Evolutionary conservation across 1,140 invertebrate species (phyloP), one percentile per base, ranked within the genome.

Genomic region (Condylostylus longicornis): DNA sequence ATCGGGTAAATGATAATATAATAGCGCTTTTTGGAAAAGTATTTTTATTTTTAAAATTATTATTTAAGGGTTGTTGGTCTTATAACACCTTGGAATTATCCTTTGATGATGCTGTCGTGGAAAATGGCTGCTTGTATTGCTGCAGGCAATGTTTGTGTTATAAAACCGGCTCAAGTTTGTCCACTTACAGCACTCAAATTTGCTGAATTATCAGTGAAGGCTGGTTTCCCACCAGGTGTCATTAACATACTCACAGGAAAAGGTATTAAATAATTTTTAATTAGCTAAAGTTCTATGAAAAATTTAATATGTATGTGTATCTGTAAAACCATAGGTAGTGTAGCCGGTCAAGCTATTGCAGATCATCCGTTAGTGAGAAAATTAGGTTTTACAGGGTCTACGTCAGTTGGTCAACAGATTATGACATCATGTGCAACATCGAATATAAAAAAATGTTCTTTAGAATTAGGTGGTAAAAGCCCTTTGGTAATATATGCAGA

Each of bases 41-140:
- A n/a, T 27, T 37, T 29, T 33, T n/a, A 18, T 18, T 40, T 35
- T 3, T 25, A 21, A 10, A 5, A 18, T 32, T 18, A 33, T 34
- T 13, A 13, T 47, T 51, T 22, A 32, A 75, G 79, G 1, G 91
- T 98, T 9, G 93, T 87, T 61, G 94, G 82, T 1, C 69, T 96
- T 27, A 81, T 98, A 15, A 96, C 93, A 4, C 93, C 93, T 0
- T 98, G 93, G 94, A 98, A 98, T 57, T 98, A 96, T 56, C 91
- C 93, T 0, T 55, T 97, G 7, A 79, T 96, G 71, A 97, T 98
- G 91, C 66, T 93, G n/a, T 87, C 90, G 0, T 97, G 91, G 91
- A 98, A 98, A 55, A 80, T 97, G 70, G 93, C 88, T 1, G 91
- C 94, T 1, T 95, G 93, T 43, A 66, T 98, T 14, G 84, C 89